Percentiles rank a stretch among this genome's conserved stretches.
These are phyloP conservation scores for Brachionus rotundiformis DNA, from an alignment of 1,140 invertebrate genomes.

Conservation along the genomic window DNA sequence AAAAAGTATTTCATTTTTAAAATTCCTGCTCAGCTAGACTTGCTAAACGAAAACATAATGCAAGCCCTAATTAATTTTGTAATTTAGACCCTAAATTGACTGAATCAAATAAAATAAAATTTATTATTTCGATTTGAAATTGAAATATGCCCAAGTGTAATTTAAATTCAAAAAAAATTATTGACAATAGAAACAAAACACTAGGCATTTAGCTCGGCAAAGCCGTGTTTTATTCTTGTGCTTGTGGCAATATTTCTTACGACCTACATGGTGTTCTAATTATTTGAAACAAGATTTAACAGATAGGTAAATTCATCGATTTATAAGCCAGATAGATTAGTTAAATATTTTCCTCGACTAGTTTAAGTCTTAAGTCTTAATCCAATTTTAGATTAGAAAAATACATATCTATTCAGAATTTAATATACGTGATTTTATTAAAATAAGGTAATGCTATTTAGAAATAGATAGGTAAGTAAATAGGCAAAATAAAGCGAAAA, in stretches of 20 bases:
- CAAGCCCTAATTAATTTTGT: conserved; percentile 37
- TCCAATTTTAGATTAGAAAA: conserved; percentile 37
- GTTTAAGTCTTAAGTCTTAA: neutral
- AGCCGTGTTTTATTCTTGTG: neutral
- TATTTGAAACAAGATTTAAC: conserved; percentile 18
- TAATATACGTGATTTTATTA: conserved; percentile 24
- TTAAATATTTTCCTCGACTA: conserved; percentile 35
- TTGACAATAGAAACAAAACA: neutral
- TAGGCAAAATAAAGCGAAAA: neutral
- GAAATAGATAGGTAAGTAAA: conserved; percentile 4
- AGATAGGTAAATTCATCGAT: conserved; percentile 40
- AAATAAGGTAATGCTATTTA: conserved; percentile 18
- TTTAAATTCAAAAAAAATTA: conserved; percentile 37
- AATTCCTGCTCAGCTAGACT: neutral
- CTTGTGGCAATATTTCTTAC: neutral
- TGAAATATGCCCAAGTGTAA: conserved; percentile 3
- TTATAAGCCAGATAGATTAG: conserved; percentile 37
- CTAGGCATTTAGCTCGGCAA: neutral
- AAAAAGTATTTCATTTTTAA: conserved; percentile 12
- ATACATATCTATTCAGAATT: conserved; percentile 28
- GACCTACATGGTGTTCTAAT: neutral
- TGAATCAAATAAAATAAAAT: neutral
- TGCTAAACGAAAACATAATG: neutral
- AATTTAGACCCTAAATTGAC: conserved; percentile 19
- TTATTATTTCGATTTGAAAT: neutral